These are phyloP conservation scores for Trichonephila clavata DNA, from an alignment of 1,140 invertebrate species.

Conservation along the genomic window DNA sequence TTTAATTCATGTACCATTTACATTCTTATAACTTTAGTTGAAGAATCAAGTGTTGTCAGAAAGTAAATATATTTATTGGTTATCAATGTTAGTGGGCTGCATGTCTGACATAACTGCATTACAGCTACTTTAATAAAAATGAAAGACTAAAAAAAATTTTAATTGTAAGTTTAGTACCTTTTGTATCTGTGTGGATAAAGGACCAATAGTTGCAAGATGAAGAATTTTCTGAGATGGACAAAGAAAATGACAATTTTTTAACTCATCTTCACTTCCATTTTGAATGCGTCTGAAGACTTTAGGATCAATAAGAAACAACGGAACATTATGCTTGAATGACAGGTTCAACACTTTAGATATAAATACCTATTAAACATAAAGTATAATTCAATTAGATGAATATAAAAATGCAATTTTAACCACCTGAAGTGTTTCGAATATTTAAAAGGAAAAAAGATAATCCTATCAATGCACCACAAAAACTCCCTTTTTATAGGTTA, in stretches of 20 bases:
- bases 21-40: no score
- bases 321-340: slow-evolving; percentile 73
- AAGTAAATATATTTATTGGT: no score
- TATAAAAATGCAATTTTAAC: not conserved
- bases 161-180: slow-evolving; percentile 30
- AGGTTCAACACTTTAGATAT: slow-evolving; percentile 54
- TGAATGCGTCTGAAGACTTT: slow-evolving; percentile 70
- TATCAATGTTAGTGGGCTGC: no score
- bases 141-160: not conserved
- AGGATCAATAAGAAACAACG: slow-evolving; percentile 77
- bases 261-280: slow-evolving; percentile 30
- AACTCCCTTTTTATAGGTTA: not conserved
- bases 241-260: slow-evolving; percentile 63
- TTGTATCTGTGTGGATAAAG: slow-evolving; percentile 73
- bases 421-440: not conserved
- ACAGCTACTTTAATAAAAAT: not conserved
- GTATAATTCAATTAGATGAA: not conserved
- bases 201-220: slow-evolving; percentile 77
- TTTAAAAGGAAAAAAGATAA: not conserved
- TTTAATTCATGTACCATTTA: no score
- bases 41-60: no score
- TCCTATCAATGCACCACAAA: not conserved
- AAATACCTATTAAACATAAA: slow-evolving; percentile 46
- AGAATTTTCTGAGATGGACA: slow-evolving; percentile 73
- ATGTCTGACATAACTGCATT: no score